A percentile compares a stretch with the other conserved stretches of the same genome.
Conservation (phyloP, 2,888 invertebrate species). For the Suillia variegata region DNA sequence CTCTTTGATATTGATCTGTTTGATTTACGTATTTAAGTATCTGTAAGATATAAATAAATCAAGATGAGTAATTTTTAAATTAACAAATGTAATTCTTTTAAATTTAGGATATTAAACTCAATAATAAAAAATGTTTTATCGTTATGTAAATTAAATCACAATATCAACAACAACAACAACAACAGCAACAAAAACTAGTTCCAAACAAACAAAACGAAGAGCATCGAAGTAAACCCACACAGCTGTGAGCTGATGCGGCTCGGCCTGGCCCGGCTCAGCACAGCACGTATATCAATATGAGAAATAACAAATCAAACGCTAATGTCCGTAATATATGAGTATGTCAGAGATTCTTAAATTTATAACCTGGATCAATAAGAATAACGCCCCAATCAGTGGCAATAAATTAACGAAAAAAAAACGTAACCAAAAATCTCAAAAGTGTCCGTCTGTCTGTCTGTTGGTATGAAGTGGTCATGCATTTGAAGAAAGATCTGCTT, state of each 20-base stretch:
- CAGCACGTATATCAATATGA: slow-evolving; percentile 37
- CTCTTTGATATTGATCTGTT: too few relatives aligned
- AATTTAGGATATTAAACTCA: slow-evolving; percentile 53
- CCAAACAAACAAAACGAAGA: slow-evolving; percentile 40
- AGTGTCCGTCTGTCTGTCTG: too few relatives aligned
- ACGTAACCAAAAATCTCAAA: slow-evolving; percentile 38
- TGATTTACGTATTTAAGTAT: too few relatives aligned
- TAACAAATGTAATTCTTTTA: slow-evolving; percentile 28
- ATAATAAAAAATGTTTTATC: slow-evolving; percentile 55
- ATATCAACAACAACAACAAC: too few relatives aligned
- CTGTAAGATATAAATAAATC: not conserved
- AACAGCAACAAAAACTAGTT: slow-evolving; percentile 48
- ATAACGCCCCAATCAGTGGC: slow-evolving; percentile 55
- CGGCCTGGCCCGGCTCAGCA: too few relatives aligned
- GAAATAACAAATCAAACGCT: slow-evolving; percentile 55
- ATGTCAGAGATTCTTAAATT: slow-evolving; percentile 49
- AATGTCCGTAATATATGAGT: slow-evolving; percentile 54
- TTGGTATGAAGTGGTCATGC: not conserved
- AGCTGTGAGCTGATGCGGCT: not conserved
- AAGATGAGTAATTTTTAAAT: not conserved
- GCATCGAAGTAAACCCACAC: not conserved
- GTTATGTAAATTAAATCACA: slow-evolving; percentile 36
- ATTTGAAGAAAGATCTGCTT: not conserved
- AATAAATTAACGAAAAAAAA: slow-evolving; percentile 54
- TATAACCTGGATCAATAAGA: slow-evolving; percentile 54